Evolutionary conservation across 2,113 vertebrate species (phyloP).

Genomic region (Noctilio leporinus): DNA sequence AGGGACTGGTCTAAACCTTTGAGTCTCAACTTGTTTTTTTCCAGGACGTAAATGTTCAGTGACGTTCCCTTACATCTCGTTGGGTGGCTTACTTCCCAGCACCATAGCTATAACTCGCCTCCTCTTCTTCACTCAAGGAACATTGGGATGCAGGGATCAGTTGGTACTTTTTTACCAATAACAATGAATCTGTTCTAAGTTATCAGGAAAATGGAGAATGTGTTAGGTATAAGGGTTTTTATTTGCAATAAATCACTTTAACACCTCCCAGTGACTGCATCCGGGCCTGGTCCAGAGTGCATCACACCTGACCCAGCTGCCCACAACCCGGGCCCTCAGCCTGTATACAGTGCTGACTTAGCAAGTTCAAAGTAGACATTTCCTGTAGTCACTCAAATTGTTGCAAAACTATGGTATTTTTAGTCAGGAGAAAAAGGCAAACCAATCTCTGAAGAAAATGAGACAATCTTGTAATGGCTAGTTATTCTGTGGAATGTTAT

Average conservation of each 20-base stretch:
- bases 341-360: not conserved
- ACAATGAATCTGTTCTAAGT: not conserved
- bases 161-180: not conserved
- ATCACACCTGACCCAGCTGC: not conserved
- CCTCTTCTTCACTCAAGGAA: not conserved
- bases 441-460: not conserved
- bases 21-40: not conserved
- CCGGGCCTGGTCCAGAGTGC: not conserved
- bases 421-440: not conserved
- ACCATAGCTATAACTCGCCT: not conserved
- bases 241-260: not conserved
- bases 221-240: not conserved
- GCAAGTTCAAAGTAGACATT: not conserved
- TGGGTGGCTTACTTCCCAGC: not conserved
- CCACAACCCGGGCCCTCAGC: not conserved
- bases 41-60: not conserved
- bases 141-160: not conserved
- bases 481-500: not conserved
- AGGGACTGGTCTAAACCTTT: not conserved
- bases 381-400: not conserved
- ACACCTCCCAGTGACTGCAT: not conserved
- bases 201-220: not conserved
- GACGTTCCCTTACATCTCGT: not conserved
- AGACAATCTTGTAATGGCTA: not conserved
- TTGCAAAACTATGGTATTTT: not conserved